These are phyloP conservation scores for Delphinus delphis DNA, from an alignment of 2,113 vertebrate genomes.

Conservation along the genomic window DNA sequence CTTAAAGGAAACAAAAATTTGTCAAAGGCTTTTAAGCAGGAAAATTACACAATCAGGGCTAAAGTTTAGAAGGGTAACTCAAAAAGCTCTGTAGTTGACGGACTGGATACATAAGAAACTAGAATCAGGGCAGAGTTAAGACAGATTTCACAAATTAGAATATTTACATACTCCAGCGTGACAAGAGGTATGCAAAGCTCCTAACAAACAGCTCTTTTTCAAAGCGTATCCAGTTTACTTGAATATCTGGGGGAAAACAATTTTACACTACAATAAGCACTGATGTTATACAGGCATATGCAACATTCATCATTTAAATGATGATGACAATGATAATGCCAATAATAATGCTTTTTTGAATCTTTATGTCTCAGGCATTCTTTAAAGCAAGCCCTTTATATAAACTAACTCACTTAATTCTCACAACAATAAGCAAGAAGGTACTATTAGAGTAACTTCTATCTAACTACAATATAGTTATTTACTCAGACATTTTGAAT, in stretches of 20 bases:
- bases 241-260: neutral
- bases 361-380: neutral
- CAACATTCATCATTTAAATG: neutral
- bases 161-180: neutral
- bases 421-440: neutral
- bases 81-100: neutral
- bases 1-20: neutral
- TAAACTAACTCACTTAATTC: neutral
- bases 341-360: neutral
- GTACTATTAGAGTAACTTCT: neutral
- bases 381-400: neutral
- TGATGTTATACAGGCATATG: neutral
- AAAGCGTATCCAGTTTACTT: neutral
- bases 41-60: neutral
- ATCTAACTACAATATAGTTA: neutral
- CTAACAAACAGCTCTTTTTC: neutral
- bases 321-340: neutral
- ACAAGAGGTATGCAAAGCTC: neutral
- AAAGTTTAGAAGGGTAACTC: neutral
- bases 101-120: neutral
- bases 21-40: neutral
- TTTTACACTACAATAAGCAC: neutral
- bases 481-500: neutral
- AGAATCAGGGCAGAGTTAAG: neutral
- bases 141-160: constrained; percentile 9